Evolutionary conservation across 2,888 invertebrate species (phyloP), one percentile per base, ranked within the genome.

Genomic region (Chrysina gloriosa): DNA sequence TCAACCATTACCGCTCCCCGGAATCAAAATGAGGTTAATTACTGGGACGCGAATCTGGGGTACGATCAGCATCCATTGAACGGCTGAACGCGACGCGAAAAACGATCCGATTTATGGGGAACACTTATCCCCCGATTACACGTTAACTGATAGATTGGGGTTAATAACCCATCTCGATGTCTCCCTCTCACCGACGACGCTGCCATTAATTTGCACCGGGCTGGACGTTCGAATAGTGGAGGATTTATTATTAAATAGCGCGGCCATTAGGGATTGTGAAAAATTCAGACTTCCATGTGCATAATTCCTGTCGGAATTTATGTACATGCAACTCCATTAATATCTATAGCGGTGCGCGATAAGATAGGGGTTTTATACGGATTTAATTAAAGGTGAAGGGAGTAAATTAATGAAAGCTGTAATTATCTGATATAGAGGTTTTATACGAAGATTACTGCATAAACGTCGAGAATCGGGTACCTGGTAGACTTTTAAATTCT

Each of bases 101-200:
- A 42, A 5, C 42, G 42, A 42, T 19, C 19, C 4, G 42, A 52
- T 52, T 52, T 52, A 52, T 52, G 29, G 31, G 7, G 4, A 14
- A 39, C 52, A 36, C 31, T 36, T 52, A 65, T 65, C 52, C 52
- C 52, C 25, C 52, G 52, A 50, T 65, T 65, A 65, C 65, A 14
- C 31, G 52, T 47, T 65, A 65, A 39, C 50, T 65, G 65, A 65
- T 65, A 50, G 65, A 65, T 65, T 34, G 65, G 47, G 65, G 65
- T 65, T 65, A 52, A 65, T 52, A 65, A 65, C 65, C 65, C 65
- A 9, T 50, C 34, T 31, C 52, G 6, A 7, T 52, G n/a, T 14
- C 14, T 42, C 6, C 21, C 36, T 61, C 39, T 14, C 14, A 16
- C 16, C 19, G 34, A 25, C 39, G 23, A 4, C 42, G 16, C 42